Base-by-base conservation (phyloP, 2,797 vertebrate species). In the Microhierax caerulescens region DNA sequence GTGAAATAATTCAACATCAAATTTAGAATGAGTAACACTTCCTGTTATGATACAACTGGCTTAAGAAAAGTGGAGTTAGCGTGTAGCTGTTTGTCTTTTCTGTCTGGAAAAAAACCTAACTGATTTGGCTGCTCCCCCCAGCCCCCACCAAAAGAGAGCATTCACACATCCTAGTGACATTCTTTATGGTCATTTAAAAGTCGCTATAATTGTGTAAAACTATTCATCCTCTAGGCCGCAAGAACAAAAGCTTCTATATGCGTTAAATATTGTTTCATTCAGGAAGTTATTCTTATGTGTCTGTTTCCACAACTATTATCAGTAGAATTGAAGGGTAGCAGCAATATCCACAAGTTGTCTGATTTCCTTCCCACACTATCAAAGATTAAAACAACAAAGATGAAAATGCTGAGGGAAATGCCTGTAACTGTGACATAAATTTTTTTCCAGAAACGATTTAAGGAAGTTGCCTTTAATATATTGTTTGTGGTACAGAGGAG, bases 251-350 rank as follows among this genome's bases (percentile, higher is more conserved):
- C 90, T 86, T 85, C 93, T 91, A 85, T 97, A 97, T 59, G 96
- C 47, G 96, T 97, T 98, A 98, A 98, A 98, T 98, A 98, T 98
- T 97, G 97, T 95, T 96, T 97, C 85, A 98, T 98, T 98, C 98
- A 99, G 99, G 99, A 99, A 99, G 98, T 98, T 98, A 98, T 99
- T 98, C 98, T 98, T 98, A 90, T 94, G 96, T 98, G 98, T 98
- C 99, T 99, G 98, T 98, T 99, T 99, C 99, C 98, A 99, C 98
- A 98, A 98, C 98, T 98, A 98, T 98, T 98, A 98, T 98, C 97
- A 97, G 97, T 93, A 96, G 95, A 97, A 96, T 60, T 97, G 86
- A 92, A 97, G 97, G 95, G 96, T 93, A 97, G 85, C 97, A 98
- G 98, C 96, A 98, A 98, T 98, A 97, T 97, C 59, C 90, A 97